A percentile compares a stretch with the other conserved stretches of the same genome.
Evolutionary conservation across 2,797 vertebrate genomes (phyloP).

Genomic region (Hafferia zeledoni): DNA sequence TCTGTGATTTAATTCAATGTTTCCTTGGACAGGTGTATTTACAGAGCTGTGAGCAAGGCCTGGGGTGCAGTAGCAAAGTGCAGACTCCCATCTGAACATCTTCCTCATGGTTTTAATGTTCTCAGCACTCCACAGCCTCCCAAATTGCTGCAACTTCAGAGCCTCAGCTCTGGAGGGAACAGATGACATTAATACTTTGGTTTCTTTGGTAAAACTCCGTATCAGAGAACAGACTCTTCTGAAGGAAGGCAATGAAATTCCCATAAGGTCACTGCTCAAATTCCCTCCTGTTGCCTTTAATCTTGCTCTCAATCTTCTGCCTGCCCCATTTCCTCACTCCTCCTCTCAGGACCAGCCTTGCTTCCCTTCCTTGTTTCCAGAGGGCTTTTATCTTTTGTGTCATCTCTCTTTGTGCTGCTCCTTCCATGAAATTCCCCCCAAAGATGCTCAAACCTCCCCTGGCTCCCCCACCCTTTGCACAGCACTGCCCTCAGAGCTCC

Average conservation of each 20-base stretch:
- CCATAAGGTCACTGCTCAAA: background rate
- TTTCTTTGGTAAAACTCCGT: background rate
- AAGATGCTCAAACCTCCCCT: background rate
- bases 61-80: background rate
- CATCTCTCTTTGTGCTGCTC: background rate
- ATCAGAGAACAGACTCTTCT: background rate
- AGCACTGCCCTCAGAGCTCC: background rate
- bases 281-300: background rate
- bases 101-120: background rate
- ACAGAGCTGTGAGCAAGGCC: background rate
- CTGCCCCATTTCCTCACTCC: background rate
- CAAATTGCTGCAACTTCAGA: background rate
- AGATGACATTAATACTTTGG: background rate
- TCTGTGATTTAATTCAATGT: background rate
- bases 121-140: background rate
- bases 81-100: background rate
- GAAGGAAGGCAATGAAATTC: background rate
- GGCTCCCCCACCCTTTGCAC: background rate
- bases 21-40: background rate
- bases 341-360: background rate
- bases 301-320: background rate
- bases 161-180: background rate
- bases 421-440: background rate
- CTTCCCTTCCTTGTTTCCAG: background rate
- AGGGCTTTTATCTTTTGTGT: background rate